phyloP scores from a whole-genome alignment of 2,888 invertebrate genomes.

The Orthonevra nobilis region DNA sequence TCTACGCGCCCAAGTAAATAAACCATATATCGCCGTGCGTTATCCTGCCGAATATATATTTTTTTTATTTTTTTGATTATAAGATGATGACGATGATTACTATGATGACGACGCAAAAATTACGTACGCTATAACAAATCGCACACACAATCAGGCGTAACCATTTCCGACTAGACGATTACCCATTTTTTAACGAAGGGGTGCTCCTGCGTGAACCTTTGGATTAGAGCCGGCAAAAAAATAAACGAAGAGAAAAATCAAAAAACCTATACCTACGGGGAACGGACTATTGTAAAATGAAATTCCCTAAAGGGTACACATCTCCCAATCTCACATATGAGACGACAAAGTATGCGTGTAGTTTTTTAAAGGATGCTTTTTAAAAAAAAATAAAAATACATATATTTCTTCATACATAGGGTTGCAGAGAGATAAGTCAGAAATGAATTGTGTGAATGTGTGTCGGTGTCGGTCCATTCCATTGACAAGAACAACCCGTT shows the following conservation, averaged over 20 bases:
- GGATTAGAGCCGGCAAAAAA: constrained; percentile 50
- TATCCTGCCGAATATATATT: constrained; percentile 40
- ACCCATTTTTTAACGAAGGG: constrained; percentile 70
- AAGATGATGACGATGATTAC: constrained; percentile 63
- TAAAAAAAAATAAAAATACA: no score
- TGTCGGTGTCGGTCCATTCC: constrained; percentile 58
- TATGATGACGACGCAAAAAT: constrained; percentile 68
- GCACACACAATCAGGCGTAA: constrained; percentile 20
- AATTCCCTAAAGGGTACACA: constrained; percentile 65
- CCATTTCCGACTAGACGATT: constrained; percentile 14
- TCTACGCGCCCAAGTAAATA: constrained; percentile 62
- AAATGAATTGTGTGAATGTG: constrained; percentile 38
- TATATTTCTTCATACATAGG: constrained; percentile 42
- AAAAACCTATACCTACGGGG: no score
- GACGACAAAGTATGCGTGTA: constrained; percentile 13
- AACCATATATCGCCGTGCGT: constrained; percentile 26
- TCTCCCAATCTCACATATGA: constrained; percentile 26
- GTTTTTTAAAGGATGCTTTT: constrained; percentile 56
- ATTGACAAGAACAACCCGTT: constrained; percentile 70
- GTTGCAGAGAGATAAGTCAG: constrained; percentile 66
- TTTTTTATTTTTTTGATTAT: no score
- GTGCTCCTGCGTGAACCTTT: constrained; percentile 66
- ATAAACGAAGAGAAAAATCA: constrained; percentile 41
- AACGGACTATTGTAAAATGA: constrained; percentile 37
- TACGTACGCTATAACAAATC: constrained; percentile 48